Percentiles rank a stretch among this genome's conserved stretches.
These are phyloP conservation scores for Petrocephalus sullivani DNA, from an alignment of 2,797 vertebrate genomes.

Conservation along the genomic window DNA sequence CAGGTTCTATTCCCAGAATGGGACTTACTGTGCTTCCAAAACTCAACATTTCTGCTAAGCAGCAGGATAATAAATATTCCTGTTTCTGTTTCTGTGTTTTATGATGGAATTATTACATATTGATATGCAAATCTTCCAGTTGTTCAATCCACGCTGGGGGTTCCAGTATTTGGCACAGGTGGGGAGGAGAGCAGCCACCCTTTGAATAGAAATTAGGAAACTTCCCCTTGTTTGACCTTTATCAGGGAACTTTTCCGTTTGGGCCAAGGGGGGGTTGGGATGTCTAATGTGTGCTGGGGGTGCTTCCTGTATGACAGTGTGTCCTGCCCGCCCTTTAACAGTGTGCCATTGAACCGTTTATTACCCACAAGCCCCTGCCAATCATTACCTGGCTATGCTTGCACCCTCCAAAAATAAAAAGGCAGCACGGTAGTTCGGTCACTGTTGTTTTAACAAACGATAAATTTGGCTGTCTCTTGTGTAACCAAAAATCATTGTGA, in stretches of 20 bases:
- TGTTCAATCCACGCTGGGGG: not conserved
- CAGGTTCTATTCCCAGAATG: not conserved
- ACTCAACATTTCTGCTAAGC: not conserved
- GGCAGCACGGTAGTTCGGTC: not conserved
- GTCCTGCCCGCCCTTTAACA: not conserved
- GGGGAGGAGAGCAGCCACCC: not conserved
- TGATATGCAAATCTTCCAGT: not conserved
- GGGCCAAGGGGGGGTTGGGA: not conserved
- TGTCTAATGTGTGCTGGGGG: not conserved
- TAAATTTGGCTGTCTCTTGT: not conserved
- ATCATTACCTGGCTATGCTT: not conserved
- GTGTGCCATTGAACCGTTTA: not conserved
- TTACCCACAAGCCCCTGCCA: not conserved
- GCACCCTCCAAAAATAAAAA: not conserved
- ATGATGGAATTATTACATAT: not conserved
- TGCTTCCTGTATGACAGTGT: not conserved
- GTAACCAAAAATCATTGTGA: not conserved
- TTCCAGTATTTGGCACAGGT: not conserved
- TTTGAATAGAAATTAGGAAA: not conserved
- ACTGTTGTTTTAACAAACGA: not conserved
- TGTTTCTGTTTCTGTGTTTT: not conserved
- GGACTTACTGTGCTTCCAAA: not conserved
- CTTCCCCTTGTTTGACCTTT: not conserved
- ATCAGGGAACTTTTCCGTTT: not conserved
- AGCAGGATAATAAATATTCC: not conserved